A percentile compares a stretch with the other conserved stretches of the same genome.
Conservation (phyloP, 2,888 invertebrate species). For the Chrysotoxum bicinctum region DNA sequence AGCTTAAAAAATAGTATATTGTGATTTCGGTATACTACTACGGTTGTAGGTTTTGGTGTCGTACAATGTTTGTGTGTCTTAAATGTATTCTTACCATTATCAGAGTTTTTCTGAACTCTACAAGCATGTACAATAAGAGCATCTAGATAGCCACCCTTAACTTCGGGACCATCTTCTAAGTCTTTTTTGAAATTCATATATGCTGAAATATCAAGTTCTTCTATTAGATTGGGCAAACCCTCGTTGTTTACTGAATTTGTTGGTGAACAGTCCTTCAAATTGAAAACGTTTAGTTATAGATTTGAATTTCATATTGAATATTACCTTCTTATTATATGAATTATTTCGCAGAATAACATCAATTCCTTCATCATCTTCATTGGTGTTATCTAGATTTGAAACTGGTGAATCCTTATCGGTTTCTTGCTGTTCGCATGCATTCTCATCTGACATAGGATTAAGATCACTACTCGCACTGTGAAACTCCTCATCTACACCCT, state of each 20-base stretch:
- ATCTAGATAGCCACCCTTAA: conserved; percentile 96
- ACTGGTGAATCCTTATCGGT: conserved; percentile 58
- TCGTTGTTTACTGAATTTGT: conserved; percentile 74
- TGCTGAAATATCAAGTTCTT: conserved; percentile 90
- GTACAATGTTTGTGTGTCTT: background rate
- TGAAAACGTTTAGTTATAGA: background rate
- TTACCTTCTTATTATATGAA: conserved; percentile 74
- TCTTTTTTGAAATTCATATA: conserved; percentile 90
- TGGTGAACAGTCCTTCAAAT: conserved; percentile 72
- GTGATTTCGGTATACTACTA: background rate
- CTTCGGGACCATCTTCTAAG: conserved; percentile 94
- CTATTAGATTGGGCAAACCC: conserved; percentile 84
- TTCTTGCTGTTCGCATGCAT: conserved; percentile 36
- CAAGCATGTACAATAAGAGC: conserved; percentile 98
- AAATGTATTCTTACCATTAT: conserved; percentile 78
- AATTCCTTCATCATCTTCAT: conserved; percentile 74
- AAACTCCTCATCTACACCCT: conserved; percentile 76
- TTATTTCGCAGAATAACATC: conserved; percentile 75
- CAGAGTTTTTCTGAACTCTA: conserved; percentile 89
- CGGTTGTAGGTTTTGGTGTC: background rate
- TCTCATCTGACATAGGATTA: conserved; percentile 19
- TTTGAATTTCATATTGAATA: background rate
- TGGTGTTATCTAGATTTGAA: conserved; percentile 58
- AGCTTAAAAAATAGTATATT: conserved; percentile 51
- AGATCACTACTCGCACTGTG: conserved; percentile 46